Percentiles rank a stretch among this genome's conserved stretches.
Evolutionary conservation across 2,797 vertebrate species (phyloP).

Genomic region (Poecilia velifera): DNA sequence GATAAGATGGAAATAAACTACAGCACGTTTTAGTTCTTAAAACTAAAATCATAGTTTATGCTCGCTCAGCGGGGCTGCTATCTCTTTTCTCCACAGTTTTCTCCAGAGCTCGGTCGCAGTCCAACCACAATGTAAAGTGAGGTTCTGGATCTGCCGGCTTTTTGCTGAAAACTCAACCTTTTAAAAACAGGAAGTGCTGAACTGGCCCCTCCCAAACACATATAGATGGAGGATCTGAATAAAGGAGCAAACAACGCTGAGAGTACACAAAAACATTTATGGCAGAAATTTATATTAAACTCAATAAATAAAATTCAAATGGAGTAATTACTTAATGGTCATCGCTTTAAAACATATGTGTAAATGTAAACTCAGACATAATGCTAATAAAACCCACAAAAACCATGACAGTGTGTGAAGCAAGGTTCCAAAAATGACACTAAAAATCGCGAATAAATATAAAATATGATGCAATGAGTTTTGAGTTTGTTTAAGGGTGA

Average conservation of each 20-base stretch:
- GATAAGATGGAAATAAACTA: not conserved
- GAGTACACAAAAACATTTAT: not conserved
- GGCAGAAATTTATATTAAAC: not conserved
- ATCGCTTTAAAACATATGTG: not conserved
- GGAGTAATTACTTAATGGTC: not conserved
- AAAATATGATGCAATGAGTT: not conserved
- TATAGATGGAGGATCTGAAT: no score
- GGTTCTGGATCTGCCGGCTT: no score
- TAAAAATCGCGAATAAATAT: not conserved
- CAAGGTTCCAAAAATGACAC: not conserved
- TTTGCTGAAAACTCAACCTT: not conserved
- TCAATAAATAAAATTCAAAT: not conserved
- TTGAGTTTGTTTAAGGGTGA: not conserved
- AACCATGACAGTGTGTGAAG: not conserved
- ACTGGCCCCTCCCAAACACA: no score
- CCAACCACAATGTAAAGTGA: not conserved
- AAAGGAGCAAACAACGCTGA: not conserved
- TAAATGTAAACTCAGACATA: not conserved
- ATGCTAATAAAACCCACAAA: not conserved
- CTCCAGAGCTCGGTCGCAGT: not conserved
- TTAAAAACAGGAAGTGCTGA: no score
- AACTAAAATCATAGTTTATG: not conserved
- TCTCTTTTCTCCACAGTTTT: not conserved
- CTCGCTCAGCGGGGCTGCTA: no score
- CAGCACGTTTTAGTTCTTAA: not conserved